These are phyloP conservation scores for Automeris io DNA, from an alignment of 2,888 invertebrate genomes.

Conservation along the genomic window DNA sequence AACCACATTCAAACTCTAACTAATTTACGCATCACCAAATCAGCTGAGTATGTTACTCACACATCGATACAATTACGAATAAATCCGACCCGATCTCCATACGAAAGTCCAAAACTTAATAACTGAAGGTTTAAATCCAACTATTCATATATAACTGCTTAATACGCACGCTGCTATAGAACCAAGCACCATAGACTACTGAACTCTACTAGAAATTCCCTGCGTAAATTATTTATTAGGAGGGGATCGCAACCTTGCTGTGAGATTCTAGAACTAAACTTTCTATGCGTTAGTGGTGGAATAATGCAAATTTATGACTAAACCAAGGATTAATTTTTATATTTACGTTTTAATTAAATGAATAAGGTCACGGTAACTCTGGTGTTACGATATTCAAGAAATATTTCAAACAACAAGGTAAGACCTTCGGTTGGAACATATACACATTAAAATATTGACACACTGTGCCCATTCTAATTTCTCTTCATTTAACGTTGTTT, in stretches of 20 bases:
- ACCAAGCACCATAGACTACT: slow-evolving; percentile 24
- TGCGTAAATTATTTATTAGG: no score
- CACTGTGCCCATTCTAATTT: no score
- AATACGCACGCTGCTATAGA: slow-evolving; percentile 11
- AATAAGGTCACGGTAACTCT: no score
- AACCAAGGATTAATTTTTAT: no score
- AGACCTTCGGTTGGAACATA: no score
- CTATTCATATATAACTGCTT: slow-evolving; percentile 4
- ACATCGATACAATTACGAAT: slow-evolving; percentile 8
- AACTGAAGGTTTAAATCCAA: background rate
- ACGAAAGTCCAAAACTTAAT: background rate
- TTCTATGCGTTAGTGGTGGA: slow-evolving; percentile 11
- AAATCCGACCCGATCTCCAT: slow-evolving; percentile 10
- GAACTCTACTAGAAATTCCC: slow-evolving; percentile 25
- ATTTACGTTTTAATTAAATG: no score
- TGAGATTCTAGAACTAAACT: slow-evolving; percentile 12
- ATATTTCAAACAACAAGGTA: no score
- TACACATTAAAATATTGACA: no score
- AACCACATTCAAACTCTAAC: slow-evolving; percentile 12
- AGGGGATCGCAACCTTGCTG: slow-evolving; percentile 22
- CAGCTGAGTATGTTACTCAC: slow-evolving; percentile 29
- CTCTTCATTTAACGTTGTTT: no score
- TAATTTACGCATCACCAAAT: slow-evolving; percentile 41
- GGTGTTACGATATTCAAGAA: no score
- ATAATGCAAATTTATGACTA: background rate